phyloP scores from a whole-genome alignment of 2,797 vertebrate species.

The Odontamblyopus lacepedii region DNA sequence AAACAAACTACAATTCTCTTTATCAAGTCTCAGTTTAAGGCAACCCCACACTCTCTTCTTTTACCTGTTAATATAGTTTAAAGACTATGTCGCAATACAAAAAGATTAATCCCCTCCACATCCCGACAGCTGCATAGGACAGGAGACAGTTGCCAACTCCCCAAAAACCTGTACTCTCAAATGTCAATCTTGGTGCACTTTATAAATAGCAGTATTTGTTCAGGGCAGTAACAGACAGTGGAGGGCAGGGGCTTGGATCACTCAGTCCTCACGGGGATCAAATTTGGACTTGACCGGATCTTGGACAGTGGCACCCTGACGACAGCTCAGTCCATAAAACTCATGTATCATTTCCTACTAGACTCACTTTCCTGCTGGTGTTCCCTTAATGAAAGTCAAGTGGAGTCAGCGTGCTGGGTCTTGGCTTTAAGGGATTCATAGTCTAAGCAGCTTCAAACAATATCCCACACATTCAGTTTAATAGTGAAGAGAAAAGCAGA shows the following conservation, averaged over 20 bases:
- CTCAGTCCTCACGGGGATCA: slow-evolving; percentile 77
- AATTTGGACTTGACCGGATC: slow-evolving; percentile 78
- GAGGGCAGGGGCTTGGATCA: slow-evolving; percentile 54
- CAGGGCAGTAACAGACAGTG: slow-evolving; percentile 64
- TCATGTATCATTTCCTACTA: slow-evolving; percentile 59
- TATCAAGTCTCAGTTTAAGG: neutral
- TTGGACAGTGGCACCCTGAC: slow-evolving; percentile 62
- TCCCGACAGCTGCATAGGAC: slow-evolving; percentile 75
- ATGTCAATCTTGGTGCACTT: slow-evolving; percentile 71
- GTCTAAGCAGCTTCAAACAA: slow-evolving; percentile 19
- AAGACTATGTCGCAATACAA: slow-evolving; percentile 28
- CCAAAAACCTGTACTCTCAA: slow-evolving; percentile 68
- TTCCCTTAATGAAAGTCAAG: slow-evolving; percentile 21
- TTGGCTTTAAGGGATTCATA: slow-evolving; percentile 38
- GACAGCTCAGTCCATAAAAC: slow-evolving; percentile 69
- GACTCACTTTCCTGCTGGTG: slow-evolving; percentile 27
- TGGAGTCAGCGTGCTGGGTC: slow-evolving; percentile 25
- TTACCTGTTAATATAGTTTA: neutral
- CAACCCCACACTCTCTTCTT: neutral
- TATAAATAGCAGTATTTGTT: slow-evolving; percentile 83
- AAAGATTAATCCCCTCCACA: slow-evolving; percentile 48
- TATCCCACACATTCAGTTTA: neutral
- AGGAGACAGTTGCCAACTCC: slow-evolving; percentile 47
- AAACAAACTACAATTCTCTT: neutral
- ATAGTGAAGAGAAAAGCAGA: slow-evolving; percentile 21